Percentiles rank a stretch among this genome's conserved stretches.
These are phyloP conservation scores for Diachasmimorpha longicaudata DNA, from an alignment of 1,140 invertebrate species.

Conservation along the genomic window DNA sequence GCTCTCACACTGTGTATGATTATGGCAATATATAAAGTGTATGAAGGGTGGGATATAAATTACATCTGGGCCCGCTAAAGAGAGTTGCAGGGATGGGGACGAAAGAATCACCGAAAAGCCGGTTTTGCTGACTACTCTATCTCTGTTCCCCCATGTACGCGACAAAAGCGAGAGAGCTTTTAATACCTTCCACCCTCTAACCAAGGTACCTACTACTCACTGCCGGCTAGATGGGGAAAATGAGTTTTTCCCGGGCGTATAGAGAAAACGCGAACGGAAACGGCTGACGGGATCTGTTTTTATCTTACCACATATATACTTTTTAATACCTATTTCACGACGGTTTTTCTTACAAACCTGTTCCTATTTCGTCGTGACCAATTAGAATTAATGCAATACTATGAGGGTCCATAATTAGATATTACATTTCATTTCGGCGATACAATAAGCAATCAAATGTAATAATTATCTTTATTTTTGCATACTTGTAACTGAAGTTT, in stretches of 20 bases:
- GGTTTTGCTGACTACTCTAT: constrained; percentile 50
- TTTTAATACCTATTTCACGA: background rate
- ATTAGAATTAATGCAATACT: background rate
- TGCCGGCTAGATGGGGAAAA: constrained; percentile 33
- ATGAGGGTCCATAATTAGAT: no score
- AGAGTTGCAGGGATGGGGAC: constrained; percentile 16
- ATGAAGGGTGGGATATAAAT: constrained; percentile 47
- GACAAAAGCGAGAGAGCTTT: constrained; percentile 36
- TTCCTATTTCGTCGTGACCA: background rate
- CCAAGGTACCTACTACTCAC: background rate
- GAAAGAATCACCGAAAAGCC: constrained; percentile 48
- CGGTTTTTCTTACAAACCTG: background rate
- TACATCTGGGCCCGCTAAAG: constrained; percentile 28
- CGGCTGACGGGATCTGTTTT: background rate
- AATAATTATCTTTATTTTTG: no score
- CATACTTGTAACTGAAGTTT: no score
- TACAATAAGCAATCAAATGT: no score
- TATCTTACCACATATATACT: constrained; percentile 4
- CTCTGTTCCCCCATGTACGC: background rate
- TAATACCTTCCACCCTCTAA: constrained; percentile 38
- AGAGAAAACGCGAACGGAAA: constrained; percentile 9
- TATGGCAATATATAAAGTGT: background rate
- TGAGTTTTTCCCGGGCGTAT: constrained; percentile 44
- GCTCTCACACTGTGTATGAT: background rate
- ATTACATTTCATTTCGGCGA: no score